phyloP scores from a whole-genome alignment of 2,888 invertebrate species.

The Marronus borbonicus region DNA sequence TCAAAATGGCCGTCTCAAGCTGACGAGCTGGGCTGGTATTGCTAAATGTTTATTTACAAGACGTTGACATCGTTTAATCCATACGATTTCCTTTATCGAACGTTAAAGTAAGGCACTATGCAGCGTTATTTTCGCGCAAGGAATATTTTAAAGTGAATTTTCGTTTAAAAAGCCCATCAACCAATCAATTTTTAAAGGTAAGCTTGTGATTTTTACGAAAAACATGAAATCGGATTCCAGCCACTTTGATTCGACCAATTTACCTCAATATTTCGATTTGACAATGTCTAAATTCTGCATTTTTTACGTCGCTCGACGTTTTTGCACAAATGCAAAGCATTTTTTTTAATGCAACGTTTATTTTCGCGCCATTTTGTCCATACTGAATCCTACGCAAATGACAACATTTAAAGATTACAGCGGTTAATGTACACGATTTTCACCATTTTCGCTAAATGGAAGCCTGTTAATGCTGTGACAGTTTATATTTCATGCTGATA shows the following conservation, averaged over 20 bases:
- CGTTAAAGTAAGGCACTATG: neutral
- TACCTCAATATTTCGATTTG: constrained; percentile 12
- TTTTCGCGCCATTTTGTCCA: constrained; percentile 34
- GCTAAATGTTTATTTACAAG: constrained; percentile 13
- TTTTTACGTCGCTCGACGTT: neutral
- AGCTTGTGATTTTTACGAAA: neutral
- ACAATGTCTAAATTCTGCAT: constrained; percentile 37
- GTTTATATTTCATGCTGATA: neutral
- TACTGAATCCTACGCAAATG: neutral
- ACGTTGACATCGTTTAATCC: constrained; percentile 2
- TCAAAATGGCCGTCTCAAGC: constrained; percentile 45
- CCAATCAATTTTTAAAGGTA: constrained; percentile 6
- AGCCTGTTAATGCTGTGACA: neutral
- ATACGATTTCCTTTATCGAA: neutral
- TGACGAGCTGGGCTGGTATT: neutral
- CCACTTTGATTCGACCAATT: constrained; percentile 19
- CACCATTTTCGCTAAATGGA: neutral
- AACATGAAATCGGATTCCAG: neutral
- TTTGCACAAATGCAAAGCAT: neutral
- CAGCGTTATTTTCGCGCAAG: neutral
- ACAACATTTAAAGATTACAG: no score
- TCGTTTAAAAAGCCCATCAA: neutral
- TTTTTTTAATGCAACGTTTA: neutral
- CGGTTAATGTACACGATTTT: no score
- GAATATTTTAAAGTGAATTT: neutral